Conservation (phyloP, 2,797 vertebrate species). For the Cuculus canorus region DNA sequence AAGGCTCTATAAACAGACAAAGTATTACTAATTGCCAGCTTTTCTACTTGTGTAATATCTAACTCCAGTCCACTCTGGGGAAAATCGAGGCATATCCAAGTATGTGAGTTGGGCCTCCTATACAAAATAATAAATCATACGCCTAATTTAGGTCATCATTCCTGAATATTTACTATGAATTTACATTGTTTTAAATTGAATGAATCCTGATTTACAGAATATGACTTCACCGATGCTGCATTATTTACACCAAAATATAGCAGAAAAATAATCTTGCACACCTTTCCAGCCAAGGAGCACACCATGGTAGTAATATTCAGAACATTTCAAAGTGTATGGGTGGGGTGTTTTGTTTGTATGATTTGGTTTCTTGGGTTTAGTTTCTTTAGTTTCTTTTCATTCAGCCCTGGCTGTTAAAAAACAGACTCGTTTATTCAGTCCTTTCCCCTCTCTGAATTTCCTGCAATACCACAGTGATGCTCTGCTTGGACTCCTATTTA, state of each 20-base stretch:
- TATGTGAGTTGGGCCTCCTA: not conserved
- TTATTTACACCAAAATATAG: not conserved
- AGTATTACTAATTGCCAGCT: constrained; percentile 42
- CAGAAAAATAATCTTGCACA: not conserved
- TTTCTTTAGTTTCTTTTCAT: too few species aligned
- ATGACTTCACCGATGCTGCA: not conserved
- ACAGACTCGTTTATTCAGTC: not conserved
- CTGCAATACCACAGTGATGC: not conserved
- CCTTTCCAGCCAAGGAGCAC: not conserved
- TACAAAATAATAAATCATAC: not conserved
- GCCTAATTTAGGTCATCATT: not conserved
- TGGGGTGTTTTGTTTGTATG: not conserved
- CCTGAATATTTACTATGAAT: not conserved
- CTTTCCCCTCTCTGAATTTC: constrained; percentile 5
- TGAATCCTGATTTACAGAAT: not conserved
- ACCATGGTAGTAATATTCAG: not conserved
- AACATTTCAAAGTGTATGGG: not conserved
- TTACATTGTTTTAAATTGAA: not conserved
- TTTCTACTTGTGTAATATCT: not conserved
- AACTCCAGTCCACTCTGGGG: not conserved
- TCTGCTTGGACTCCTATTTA: not conserved
- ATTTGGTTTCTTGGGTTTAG: not conserved
- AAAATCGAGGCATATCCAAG: not conserved
- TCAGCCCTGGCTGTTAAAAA: not conserved
- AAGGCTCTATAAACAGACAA: constrained; percentile 42